Conservation (phyloP, 2,113 vertebrate genomes). For the Sinocyclocheilus anophthalmus region DNA sequence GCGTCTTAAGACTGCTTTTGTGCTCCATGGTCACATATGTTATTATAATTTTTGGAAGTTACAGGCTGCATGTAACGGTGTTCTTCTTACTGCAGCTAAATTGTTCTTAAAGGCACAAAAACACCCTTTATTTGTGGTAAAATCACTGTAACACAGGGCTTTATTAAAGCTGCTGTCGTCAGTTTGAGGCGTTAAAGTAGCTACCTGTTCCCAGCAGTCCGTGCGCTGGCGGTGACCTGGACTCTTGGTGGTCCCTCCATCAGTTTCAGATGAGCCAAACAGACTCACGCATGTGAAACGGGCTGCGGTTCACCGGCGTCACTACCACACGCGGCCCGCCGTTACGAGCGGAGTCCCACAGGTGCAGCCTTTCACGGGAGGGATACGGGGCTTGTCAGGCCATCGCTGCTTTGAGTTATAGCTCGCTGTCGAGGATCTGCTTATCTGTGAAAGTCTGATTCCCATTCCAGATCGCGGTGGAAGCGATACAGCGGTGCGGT, state of each 20-base stretch:
- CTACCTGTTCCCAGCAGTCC: background rate
- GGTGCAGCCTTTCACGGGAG: constrained; percentile 42
- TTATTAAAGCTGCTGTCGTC: background rate
- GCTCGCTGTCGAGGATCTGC: constrained; percentile 30
- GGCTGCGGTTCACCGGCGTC: background rate
- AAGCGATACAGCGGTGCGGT: background rate
- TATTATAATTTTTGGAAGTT: background rate
- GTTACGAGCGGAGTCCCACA: constrained; percentile 47
- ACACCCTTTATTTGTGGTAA: background rate
- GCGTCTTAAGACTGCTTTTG: too few relatives aligned
- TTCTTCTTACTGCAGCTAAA: background rate
- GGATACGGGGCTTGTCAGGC: constrained; percentile 50
- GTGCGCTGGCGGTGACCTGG: background rate
- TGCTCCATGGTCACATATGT: too few relatives aligned
- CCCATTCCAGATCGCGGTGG: constrained; percentile 35
- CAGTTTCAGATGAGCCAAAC: background rate
- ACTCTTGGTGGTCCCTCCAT: background rate
- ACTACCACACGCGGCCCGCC: constrained; percentile 39
- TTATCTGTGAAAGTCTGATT: constrained; percentile 49
- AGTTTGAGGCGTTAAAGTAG: background rate
- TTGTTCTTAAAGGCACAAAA: background rate
- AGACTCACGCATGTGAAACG: constrained; percentile 26
- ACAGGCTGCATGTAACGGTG: background rate
- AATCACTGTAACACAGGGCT: background rate
- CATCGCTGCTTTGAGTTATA: constrained; percentile 52